Evolutionary conservation across 2,888 invertebrate genomes (phyloP).

Genomic region (Pyrrhia umbra): DNA sequence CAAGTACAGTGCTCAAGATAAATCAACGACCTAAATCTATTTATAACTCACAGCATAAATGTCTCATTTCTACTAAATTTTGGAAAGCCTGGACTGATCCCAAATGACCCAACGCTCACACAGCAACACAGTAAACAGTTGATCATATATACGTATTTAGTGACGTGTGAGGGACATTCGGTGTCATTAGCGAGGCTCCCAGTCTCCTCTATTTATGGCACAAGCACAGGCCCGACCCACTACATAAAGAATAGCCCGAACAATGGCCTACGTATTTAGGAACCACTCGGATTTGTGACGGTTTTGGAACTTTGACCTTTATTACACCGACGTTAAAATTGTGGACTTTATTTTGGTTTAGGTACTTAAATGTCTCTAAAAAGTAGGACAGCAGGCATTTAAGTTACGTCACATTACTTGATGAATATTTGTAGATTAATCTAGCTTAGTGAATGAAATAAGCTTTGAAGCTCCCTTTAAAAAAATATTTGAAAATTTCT

Average conservation of each 20-base stretch:
- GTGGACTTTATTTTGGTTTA: conserved; percentile 31
- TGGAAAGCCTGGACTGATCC: conserved; percentile 22
- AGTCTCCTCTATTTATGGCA: conserved; percentile 63
- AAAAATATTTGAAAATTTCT: background rate
- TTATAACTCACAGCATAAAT: conserved; percentile 11
- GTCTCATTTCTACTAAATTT: background rate
- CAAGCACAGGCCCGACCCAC: conserved; percentile 54
- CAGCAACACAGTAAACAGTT: conserved; percentile 24
- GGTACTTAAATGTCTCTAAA: conserved; percentile 44
- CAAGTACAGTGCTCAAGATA: background rate
- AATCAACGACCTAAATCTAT: background rate
- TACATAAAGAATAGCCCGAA: conserved; percentile 65
- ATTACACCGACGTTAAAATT: conserved; percentile 40
- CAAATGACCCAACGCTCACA: conserved; percentile 16
- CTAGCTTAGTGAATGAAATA: background rate
- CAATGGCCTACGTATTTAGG: conserved; percentile 61
- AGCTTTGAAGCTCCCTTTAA: background rate
- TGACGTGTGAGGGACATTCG: conserved; percentile 61
- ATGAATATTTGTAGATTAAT: background rate
- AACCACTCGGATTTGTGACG: conserved; percentile 41
- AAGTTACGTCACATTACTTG: conserved; percentile 16
- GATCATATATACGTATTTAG: conserved; percentile 30
- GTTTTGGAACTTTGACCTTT: conserved; percentile 38
- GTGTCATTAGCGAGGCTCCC: conserved; percentile 68
- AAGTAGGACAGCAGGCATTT: conserved; percentile 17